Percentiles rank a stretch among this genome's conserved stretches.
These are phyloP conservation scores for Melanotaenia maccullochi DNA, from an alignment of 2,797 vertebrate species.

Conservation along the genomic window DNA sequence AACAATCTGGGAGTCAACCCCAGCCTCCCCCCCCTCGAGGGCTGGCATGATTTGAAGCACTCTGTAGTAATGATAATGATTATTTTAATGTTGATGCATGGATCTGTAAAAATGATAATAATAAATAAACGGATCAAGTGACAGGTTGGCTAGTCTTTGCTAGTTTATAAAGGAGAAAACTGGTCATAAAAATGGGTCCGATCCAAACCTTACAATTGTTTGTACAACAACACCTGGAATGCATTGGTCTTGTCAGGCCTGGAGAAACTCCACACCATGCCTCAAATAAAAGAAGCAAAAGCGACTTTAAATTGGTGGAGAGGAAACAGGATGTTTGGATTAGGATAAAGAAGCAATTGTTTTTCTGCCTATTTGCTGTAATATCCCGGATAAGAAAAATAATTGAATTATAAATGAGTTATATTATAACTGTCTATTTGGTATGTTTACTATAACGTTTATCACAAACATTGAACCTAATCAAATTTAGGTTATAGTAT, in stretches of 20 bases:
- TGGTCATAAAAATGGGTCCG: conserved; percentile 51
- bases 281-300: conserved; percentile 21
- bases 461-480: neutral
- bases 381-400: neutral
- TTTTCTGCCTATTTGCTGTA: conserved; percentile 17
- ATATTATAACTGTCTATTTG: neutral
- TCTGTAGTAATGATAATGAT: conserved; percentile 39
- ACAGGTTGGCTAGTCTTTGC: neutral
- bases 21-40: conserved; percentile 22
- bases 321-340: conserved; percentile 30
- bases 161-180: conserved; percentile 43
- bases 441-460: neutral
- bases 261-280: conserved; percentile 25
- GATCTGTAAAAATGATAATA: neutral
- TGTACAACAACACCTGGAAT: conserved; percentile 69
- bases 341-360: conserved; percentile 22
- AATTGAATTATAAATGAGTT: neutral
- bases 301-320: conserved; percentile 21
- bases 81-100: conserved; percentile 25
- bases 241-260: conserved; percentile 64
- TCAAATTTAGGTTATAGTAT: neutral
- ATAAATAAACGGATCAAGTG: neutral
- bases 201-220: conserved; percentile 60
- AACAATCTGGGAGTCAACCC: conserved; percentile 66
- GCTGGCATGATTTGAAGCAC: conserved; percentile 41